Base-by-base conservation (phyloP, 2,888 invertebrate genomes). In the Yponomeuta sedellus region DNA sequence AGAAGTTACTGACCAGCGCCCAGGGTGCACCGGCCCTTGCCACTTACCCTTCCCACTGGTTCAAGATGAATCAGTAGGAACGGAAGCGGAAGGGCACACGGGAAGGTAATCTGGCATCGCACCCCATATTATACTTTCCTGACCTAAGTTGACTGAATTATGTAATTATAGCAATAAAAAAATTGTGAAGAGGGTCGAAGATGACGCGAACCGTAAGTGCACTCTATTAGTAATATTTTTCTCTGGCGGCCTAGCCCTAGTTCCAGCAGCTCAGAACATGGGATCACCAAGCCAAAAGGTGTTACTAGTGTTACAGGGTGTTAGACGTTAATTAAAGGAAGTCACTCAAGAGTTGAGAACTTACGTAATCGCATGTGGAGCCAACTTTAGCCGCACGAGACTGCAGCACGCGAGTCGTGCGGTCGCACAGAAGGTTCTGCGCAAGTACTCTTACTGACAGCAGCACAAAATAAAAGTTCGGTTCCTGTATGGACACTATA, bases 341-440 rank as follows among this genome's bases (percentile, higher is more conserved):
- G 44, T 52, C 44, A 52, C 44, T 52, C 44, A 52, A 52, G 44
- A 52, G 44, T 52, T 52, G 44, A 52, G 5, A 52, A 52, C 44
- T 52, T 52, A 52, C 44, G 44, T 52, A 52, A 52, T 52, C 44
- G 44, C 44, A 52, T 52, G 44, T 52, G 44, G 44, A 52, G 44
- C 16, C 44, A 52, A 52, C 44, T 52, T 52, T 16, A 16, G 44
- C 16, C 44, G 44, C 44, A 52, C 44, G 44, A 52, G 44, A 52
- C 44, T 52, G 12, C 44, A 52, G 16, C 44, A 52, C 44, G 44
- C 44, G 16, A 52, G 12, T 16, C 2, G 4, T 16, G 16, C 6
- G 16, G 44, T 52, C 44, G 3, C 8, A 12, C 16, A 52, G 44
- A 52, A 52, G 44, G 12, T 16, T 52, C 44, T 52, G 5, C 44